Conservation (phyloP, 2,797 vertebrate genomes). For the Lepus oiostolus region DNA sequence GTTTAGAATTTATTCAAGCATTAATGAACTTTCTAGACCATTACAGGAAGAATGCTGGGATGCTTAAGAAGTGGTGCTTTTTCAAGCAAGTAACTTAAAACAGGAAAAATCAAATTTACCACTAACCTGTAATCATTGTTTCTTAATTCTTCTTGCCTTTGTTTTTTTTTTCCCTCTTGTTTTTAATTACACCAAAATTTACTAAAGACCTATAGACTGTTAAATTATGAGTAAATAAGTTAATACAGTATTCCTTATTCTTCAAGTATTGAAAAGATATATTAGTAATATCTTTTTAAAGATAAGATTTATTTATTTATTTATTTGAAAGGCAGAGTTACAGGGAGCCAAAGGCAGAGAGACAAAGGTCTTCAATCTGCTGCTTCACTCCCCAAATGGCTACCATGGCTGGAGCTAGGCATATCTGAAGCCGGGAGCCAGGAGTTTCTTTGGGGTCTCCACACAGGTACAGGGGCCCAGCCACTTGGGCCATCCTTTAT, state of each 20-base stretch:
- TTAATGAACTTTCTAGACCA: neutral
- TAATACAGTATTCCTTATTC: neutral
- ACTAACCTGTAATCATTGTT: neutral
- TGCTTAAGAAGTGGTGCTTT: neutral
- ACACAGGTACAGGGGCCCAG: too few species aligned
- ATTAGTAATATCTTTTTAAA: conserved; percentile 19
- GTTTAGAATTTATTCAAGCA: neutral
- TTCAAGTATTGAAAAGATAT: neutral
- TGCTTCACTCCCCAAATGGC: too few species aligned
- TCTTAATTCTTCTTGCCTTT: neutral
- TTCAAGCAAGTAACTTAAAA: conserved; percentile 33
- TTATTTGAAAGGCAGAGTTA: too few species aligned
- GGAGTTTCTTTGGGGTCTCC: too few species aligned
- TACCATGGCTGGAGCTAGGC: too few species aligned
- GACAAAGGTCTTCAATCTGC: too few species aligned
- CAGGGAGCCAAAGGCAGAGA: too few species aligned
- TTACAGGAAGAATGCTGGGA: neutral
- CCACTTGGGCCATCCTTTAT: too few species aligned
- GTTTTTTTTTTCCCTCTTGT: neutral
- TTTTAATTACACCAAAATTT: conserved; percentile 33
- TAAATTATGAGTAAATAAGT: neutral
- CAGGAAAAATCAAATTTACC: neutral
- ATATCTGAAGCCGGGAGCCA: too few species aligned
- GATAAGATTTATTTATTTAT: too few species aligned
- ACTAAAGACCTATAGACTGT: neutral